Base-by-base conservation (phyloP, 2,797 vertebrate species). In the Pygocentrus nattereri region DNA sequence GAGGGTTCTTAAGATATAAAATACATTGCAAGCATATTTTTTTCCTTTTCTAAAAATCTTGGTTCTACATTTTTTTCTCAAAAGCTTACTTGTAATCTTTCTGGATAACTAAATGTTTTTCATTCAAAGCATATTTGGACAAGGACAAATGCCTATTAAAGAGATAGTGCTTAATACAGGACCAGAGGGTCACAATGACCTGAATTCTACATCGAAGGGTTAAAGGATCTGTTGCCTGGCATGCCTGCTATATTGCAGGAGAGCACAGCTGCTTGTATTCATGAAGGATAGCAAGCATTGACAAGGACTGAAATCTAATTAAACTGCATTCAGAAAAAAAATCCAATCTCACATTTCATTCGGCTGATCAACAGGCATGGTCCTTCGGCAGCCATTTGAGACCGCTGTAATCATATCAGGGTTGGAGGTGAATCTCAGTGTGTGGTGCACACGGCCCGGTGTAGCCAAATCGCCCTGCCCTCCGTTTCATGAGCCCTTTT, bases 281-380 rank as follows among this genome's bases (percentile, higher is more conserved):
- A 71, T 72, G 56, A 80, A 59, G 38, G 30, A 76, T 59, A 76
- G 68, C 67, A 82, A 61, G 69, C 70, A 81, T 41, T 65, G 81
- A 78, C 70, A 67, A 64, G 21, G 67, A 38, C 49, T 58, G 64
- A 70, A 79, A 82, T 76, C 79, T 73, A 85, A 83, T 84, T 76
- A 79, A 85, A 65, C 68, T 70, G 25, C 74, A 74, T 81, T 85
- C 76, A 31, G 64, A 65, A 71, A 58, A n/a, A 85, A 65, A 85
- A 83, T 30, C 47, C 54, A 67, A 78, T 81, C 71, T 74, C 61
- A 6, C 58, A 30, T 79, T 83, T 78, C 58, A 73, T 83, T 83
- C 79, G 21, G 54, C 49, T 67, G 81, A 80, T 74, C 79, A 74
- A 41, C 10, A 30, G 81, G 44, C 64, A 56, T 34, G 25, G 49